Base-by-base conservation (phyloP, 37 sponge, comb jelly and placozoan genomes). In the Eunapius fragilis region DNA sequence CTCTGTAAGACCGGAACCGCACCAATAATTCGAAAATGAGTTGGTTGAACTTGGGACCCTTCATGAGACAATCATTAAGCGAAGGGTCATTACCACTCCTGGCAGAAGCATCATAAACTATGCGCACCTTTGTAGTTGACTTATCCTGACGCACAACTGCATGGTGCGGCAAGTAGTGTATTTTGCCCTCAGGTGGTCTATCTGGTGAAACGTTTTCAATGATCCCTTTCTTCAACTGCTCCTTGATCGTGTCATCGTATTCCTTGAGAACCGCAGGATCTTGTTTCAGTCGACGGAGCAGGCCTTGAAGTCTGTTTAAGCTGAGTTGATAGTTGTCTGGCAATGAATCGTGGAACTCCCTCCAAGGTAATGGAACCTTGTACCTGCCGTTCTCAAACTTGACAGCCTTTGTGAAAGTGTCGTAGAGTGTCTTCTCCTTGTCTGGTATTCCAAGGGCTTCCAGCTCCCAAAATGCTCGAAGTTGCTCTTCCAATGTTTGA, bases 41-140 rank as follows among this genome's bases (percentile, higher is more conserved):
- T 50, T 81, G 91, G 37, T 71, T 25, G 72, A 86, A 82, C 25
- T 77, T 82, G 0, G 91, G 41, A 6, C 41, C 41, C 41, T 77
- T 69, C 74, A 31, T 25, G 22, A 80, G 41, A 45, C 69, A 89
- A 34, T 73, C 89, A 84, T 80, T 37, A 37, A 70, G 31, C 72
- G 31, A 83, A 37, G 31, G 38, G 23, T 70, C 35, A 3, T 19
- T 47, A 25, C 33, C 13, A 17, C 35, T 25, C 28, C 71, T 77
- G 9, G 74, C 89, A 67, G 85, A 85, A 31, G 90, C 86, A 74
- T 90, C 82, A 80, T 90, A 90, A 26, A 90, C 90, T 24, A 85
- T 37, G 2, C 90, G 22, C 5, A 80, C 28, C 67, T 90, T 90
- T 25, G 86, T 90, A 2, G 90, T 85, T 12, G 38, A 26, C 69